Conservation (phyloP, 2,113 vertebrate genomes). For the Tonatia bakeri region DNA sequence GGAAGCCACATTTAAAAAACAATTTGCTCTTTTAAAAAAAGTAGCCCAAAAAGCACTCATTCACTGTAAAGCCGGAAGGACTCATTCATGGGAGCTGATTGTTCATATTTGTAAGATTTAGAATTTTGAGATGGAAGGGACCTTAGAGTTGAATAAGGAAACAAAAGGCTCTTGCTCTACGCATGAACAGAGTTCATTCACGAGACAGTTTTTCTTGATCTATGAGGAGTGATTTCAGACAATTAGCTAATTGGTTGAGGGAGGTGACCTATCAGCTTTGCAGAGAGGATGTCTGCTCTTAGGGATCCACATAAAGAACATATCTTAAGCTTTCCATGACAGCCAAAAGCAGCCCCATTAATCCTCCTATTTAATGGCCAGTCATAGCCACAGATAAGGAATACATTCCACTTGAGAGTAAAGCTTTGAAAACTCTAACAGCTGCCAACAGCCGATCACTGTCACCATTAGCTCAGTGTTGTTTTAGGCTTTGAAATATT, state of each 20-base stretch:
- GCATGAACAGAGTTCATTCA: slow-evolving; percentile 74
- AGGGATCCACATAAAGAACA: slow-evolving; percentile 74
- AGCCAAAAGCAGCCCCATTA: slow-evolving; percentile 50
- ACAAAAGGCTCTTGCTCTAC: slow-evolving; percentile 70
- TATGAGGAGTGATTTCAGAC: slow-evolving; percentile 77
- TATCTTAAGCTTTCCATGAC: slow-evolving; percentile 59
- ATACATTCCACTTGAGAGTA: slow-evolving; percentile 58
- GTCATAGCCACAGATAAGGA: slow-evolving; percentile 60
- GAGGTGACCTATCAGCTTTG: slow-evolving; percentile 78
- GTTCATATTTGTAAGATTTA: slow-evolving; percentile 49
- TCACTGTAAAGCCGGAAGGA: slow-evolving; percentile 5
- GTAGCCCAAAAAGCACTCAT: slow-evolving; percentile 12
- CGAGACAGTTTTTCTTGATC: slow-evolving; percentile 76
- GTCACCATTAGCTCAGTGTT: slow-evolving; percentile 33
- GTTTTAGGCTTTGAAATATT: slow-evolving; percentile 74
- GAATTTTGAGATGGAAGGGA: slow-evolving; percentile 27
- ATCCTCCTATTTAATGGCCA: slow-evolving; percentile 68
- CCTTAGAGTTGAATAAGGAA: slow-evolving; percentile 74
- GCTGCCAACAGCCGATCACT: slow-evolving; percentile 60
- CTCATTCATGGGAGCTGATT: not conserved
- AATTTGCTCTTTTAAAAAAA: slow-evolving; percentile 28
- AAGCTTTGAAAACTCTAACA: slow-evolving; percentile 67
- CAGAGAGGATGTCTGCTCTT: slow-evolving; percentile 71
- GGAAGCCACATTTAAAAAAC: slow-evolving; percentile 46
- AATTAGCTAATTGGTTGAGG: slow-evolving; percentile 86